Evolutionary conservation across 2,797 vertebrate species (phyloP).

Genomic region (Molossus alvarezi): DNA sequence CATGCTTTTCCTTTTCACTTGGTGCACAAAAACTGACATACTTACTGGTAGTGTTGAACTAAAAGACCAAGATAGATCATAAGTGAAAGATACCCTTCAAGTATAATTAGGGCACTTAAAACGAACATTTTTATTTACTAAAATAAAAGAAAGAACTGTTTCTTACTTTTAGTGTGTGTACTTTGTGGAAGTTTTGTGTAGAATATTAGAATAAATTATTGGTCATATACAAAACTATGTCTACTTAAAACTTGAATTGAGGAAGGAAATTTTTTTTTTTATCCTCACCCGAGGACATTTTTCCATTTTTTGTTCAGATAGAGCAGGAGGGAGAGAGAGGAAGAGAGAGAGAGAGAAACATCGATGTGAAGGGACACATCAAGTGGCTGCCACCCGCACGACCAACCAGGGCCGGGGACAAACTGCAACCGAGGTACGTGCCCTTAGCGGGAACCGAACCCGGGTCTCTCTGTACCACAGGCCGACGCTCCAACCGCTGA

Average conservation of each 20-base stretch:
- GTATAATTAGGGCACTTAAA: neutral
- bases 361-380: too few relatives aligned
- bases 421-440: too few relatives aligned
- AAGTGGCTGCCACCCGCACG: too few relatives aligned
- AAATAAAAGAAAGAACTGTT: neutral
- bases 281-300: too few relatives aligned
- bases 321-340: too few relatives aligned
- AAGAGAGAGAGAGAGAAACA: too few relatives aligned
- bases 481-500: too few relatives aligned
- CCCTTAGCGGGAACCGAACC: too few relatives aligned
- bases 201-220: conserved; percentile 71
- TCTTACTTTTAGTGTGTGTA: neutral
- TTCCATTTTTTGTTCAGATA: too few relatives aligned
- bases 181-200: conserved; percentile 70
- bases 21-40: neutral
- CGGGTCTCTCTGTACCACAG: too few relatives aligned
- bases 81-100: conserved; percentile 25
- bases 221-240: conserved; percentile 71
- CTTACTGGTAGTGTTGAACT: conserved; percentile 27
- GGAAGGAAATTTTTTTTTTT: conserved; percentile 87
- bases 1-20: conserved; percentile 49
- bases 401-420: too few relatives aligned
- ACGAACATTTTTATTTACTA: conserved; percentile 68
- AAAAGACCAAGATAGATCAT: neutral
- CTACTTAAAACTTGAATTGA: conserved; percentile 82